phyloP scores from a whole-genome alignment of 2,888 invertebrate genomes.

The Creontiades dilutus region DNA sequence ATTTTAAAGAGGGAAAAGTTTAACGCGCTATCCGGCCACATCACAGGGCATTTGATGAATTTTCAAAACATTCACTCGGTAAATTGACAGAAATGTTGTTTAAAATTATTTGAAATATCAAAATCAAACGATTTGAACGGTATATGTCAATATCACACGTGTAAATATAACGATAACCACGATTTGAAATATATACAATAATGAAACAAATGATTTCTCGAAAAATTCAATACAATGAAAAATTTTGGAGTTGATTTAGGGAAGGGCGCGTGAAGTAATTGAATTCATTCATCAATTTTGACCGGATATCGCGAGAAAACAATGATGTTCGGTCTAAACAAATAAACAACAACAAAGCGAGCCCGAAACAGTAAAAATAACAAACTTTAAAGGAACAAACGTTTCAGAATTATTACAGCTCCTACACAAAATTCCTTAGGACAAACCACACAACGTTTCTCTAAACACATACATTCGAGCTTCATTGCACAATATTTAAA shows the following conservation, averaged over 20 bases:
- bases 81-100: background rate
- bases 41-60: background rate
- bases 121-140: too few species aligned
- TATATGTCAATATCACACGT: too few species aligned
- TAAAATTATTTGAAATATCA: too few species aligned
- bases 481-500: background rate
- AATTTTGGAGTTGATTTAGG: too few species aligned
- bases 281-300: background rate
- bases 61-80: background rate
- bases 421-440: too few species aligned
- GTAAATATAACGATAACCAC: too few species aligned
- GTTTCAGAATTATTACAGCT: slow-evolving; percentile 15
- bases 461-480: background rate
- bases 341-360: background rate
- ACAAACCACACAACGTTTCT: too few species aligned
- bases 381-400: background rate
- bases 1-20: background rate
- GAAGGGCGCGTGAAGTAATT: too few species aligned
- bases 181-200: too few species aligned
- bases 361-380: background rate
- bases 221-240: too few species aligned
- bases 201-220: too few species aligned
- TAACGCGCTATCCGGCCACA: background rate
- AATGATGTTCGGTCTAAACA: background rate
- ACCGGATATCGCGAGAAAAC: background rate